phyloP scores from a whole-genome alignment of 2,797 vertebrate genomes.

The Loriculus beryllinus region DNA sequence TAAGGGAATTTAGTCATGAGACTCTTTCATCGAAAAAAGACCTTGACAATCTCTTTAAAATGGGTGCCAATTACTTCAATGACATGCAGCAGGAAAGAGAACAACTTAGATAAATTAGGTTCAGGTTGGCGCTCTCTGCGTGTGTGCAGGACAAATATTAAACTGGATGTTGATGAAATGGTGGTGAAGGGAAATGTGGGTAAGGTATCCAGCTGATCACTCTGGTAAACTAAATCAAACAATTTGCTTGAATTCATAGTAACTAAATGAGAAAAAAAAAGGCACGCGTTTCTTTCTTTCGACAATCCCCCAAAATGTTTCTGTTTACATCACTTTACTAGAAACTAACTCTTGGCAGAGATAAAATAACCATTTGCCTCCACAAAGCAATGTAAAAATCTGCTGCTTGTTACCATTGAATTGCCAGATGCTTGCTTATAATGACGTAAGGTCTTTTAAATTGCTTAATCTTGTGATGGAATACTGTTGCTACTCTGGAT shows the following conservation, averaged over 20 bases:
- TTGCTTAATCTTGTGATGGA: conserved; percentile 66
- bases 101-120: conserved; percentile 67
- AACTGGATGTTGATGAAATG: conserved; percentile 66
- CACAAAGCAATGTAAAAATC: conserved; percentile 69
- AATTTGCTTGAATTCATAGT: conserved; percentile 67
- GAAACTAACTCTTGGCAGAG: conserved; percentile 69
- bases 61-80: conserved; percentile 64
- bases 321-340: conserved; percentile 68
- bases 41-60: conserved; percentile 69
- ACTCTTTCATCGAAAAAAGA: conserved; percentile 53
- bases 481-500: conserved; percentile 42
- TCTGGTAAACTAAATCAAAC: conserved; percentile 57
- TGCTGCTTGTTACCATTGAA: conserved; percentile 71
- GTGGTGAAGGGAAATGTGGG: conserved; percentile 43
- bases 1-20: conserved; percentile 64
- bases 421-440: conserved; percentile 70
- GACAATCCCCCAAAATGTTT: conserved; percentile 60
- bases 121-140: conserved; percentile 59
- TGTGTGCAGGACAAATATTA: conserved; percentile 60
- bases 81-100: conserved; percentile 65
- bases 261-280: conserved; percentile 6
- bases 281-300: neutral
- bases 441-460: conserved; percentile 66
- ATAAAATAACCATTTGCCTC: conserved; percentile 72
- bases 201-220: conserved; percentile 54